Evolutionary conservation across 2,113 vertebrate genomes (phyloP), one percentile per base, ranked within the genome.

Genomic region (Pachypanchax playfairii): DNA sequence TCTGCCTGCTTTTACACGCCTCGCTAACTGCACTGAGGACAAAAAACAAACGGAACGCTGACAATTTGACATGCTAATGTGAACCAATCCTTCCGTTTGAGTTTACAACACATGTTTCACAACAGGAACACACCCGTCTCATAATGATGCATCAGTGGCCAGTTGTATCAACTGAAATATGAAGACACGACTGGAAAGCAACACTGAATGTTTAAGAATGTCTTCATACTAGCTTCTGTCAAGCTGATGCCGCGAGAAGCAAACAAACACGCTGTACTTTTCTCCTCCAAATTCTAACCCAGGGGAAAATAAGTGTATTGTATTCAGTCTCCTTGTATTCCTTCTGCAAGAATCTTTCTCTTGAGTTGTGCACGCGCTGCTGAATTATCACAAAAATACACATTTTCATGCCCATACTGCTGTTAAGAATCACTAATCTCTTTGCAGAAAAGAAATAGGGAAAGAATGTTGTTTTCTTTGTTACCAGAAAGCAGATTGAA

Each of bases 371-470:
- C 73, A 87, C 82, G 64, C 85, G 63, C 85, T 89, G 87, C 89
- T 72, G 71, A 90, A 91, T 92, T 94, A 93, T 92, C 90, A 82
- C 74, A 82, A 85, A 89, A 90, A 88, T 91, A 87, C 90, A 93
- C 83, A 92, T 91, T 90, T 77, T 44, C 62, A 80, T 77, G 87
- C 74, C 61, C 76, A 68, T 49, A 85, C 62, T 79, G 67, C 70
- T 76, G 81, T 84, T 85, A 89, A 80, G 80, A 31, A 22, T 58
- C 55, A 52, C 78, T 92, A 90, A 94, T 93, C 91, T 91, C 80
- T 62, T 84, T 64, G 62, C 42, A 88, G 79, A 75, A 80, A 59
- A 77, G 65, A 73, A 85, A 86, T 31, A 68, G 50, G 73, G 73
- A 86, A 79, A 89, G 89, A 86, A 82, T 86, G 88, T 81, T 65